phyloP scores from a whole-genome alignment of 2,797 vertebrate species.

The Enteromius unitaeniatus region DNA sequence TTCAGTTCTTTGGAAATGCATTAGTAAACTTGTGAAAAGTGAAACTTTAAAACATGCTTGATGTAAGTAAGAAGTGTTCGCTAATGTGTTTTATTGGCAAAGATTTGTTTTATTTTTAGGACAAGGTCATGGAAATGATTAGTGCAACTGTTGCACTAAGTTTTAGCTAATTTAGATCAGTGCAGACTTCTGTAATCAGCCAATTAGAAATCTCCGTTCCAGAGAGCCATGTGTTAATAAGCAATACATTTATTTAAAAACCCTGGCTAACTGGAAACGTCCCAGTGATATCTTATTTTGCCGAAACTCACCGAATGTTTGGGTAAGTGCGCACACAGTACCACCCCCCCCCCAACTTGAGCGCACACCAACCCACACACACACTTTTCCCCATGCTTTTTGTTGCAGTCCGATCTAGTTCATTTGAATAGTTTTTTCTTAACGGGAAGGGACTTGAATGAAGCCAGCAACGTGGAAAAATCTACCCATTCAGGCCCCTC shows the following conservation, averaged over 20 bases:
- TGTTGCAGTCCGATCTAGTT: slow-evolving; percentile 89
- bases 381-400: slow-evolving; percentile 61
- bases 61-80: not conserved
- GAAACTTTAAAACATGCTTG: not conserved
- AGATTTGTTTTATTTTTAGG: not conserved
- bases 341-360: slow-evolving; percentile 46
- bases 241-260: not conserved
- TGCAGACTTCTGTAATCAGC: not conserved
- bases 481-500: slow-evolving; percentile 94
- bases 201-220: not conserved
- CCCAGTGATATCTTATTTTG: slow-evolving; percentile 90
- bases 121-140: not conserved
- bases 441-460: slow-evolving; percentile 88
- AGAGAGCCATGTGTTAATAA: not conserved
- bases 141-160: not conserved
- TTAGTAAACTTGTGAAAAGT: not conserved
- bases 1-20: not conserved
- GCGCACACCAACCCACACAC: slow-evolving; percentile 45
- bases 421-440: slow-evolving; percentile 89
- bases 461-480: slow-evolving; percentile 99
- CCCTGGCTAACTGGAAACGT: slow-evolving; percentile 26
- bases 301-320: slow-evolving; percentile 84
- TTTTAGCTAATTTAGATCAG: not conserved
- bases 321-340: slow-evolving; percentile 76
- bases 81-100: not conserved